Conservation (phyloP, 2,113 vertebrate species). For the Sinocyclocheilus anshuiensis region DNA sequence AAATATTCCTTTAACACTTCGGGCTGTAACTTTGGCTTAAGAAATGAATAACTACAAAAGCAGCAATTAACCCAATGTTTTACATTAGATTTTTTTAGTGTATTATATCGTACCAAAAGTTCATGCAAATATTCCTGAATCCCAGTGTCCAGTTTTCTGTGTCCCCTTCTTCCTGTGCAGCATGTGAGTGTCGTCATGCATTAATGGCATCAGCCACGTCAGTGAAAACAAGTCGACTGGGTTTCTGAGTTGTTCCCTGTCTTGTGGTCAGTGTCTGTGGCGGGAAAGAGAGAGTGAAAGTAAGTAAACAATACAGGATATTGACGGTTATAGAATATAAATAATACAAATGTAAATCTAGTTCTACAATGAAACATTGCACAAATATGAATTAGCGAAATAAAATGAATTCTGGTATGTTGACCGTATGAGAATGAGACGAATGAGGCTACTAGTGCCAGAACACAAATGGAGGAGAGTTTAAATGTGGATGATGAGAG, state of each 20-base stretch:
- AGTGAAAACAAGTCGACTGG: slow-evolving; percentile 93
- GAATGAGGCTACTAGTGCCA: neutral
- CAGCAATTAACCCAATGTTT: neutral
- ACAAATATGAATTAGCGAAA: neutral
- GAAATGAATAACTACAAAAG: neutral
- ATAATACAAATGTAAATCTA: neutral
- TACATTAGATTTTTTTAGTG: too few species aligned
- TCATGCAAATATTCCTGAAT: neutral
- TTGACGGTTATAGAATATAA: neutral
- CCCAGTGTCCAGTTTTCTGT: slow-evolving; percentile 31
- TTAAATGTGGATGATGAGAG: neutral
- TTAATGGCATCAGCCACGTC: slow-evolving; percentile 94
- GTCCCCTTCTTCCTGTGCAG: neutral
- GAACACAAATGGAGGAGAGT: neutral
- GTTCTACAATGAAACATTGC: neutral
- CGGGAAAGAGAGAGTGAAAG: slow-evolving; percentile 24
- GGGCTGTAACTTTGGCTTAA: neutral
- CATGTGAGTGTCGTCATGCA: slow-evolving; percentile 74
- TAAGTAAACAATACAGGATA: neutral
- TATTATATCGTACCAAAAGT: neutral
- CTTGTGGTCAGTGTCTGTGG: slow-evolving; percentile 83
- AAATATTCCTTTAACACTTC: neutral
- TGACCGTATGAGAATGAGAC: neutral
- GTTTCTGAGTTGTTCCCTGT: slow-evolving; percentile 87
- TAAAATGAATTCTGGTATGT: neutral